Evolutionary conservation across 1,140 invertebrate species (phyloP).

Genomic region (Drosophila biarmipes): DNA sequence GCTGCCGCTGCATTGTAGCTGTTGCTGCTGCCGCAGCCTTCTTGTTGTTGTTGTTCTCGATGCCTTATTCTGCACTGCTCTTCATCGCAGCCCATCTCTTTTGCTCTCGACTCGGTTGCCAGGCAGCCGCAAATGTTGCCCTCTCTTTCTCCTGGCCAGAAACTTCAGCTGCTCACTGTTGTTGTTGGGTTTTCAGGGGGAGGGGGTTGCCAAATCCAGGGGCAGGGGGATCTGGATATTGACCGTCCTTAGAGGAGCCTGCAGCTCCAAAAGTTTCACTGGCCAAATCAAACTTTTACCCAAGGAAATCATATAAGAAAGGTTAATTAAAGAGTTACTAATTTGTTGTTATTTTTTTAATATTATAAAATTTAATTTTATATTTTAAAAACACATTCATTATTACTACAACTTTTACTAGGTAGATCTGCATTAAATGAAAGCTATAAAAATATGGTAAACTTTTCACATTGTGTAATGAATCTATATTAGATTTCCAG

Average conservation of each 20-base stretch:
- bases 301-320: not conserved
- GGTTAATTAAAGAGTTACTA: not conserved
- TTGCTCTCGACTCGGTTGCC: conserved; percentile 37
- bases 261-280: conserved; percentile 7
- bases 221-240: conserved; percentile 36
- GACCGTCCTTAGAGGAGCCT: conserved; percentile 45
- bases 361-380: too few relatives aligned
- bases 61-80: conserved; percentile 49
- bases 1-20: conserved; percentile 61
- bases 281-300: conserved; percentile 3
- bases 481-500: too few relatives aligned
- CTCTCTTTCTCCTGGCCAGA: conserved; percentile 50
- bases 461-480: too few relatives aligned
- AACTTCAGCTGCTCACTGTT: conserved; percentile 70
- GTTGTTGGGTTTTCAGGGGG: conserved; percentile 17
- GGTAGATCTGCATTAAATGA: too few relatives aligned
- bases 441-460: too few relatives aligned
- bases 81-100: conserved; percentile 20
- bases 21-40: conserved; percentile 46
- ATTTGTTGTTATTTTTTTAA: not conserved
- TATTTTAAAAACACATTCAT: too few relatives aligned
- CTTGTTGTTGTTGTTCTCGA: conserved; percentile 36
- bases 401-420: too few relatives aligned
- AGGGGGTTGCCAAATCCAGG: conserved; percentile 1
- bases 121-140: conserved; percentile 35